Conservation (phyloP, 2,113 vertebrate genomes). For the Sorex araneus region DNA sequence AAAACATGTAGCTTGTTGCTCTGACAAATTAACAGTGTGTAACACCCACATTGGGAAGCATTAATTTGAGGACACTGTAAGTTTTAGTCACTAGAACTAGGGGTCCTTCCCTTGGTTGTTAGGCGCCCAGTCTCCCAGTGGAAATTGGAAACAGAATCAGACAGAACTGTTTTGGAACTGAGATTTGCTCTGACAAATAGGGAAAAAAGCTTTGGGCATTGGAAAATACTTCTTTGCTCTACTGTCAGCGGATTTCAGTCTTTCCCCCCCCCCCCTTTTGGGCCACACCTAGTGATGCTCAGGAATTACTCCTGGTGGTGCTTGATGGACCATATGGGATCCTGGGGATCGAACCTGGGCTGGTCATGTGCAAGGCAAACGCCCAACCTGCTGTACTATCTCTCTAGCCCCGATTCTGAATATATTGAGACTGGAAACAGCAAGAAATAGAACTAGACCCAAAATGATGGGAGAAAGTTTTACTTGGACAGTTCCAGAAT, state of each 20-base stretch:
- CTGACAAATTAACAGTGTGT: neutral
- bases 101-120: neutral
- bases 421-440: neutral
- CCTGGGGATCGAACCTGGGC: too few relatives aligned
- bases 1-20: neutral
- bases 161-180: neutral
- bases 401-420: too few relatives aligned
- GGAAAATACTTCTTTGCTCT: neutral
- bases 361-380: too few relatives aligned
- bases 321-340: too few relatives aligned
- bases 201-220: neutral
- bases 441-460: neutral
- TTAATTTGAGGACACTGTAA: neutral
- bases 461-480: neutral
- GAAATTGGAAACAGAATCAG: neutral
- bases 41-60: neutral
- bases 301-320: too few relatives aligned
- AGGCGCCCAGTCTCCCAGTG: too few relatives aligned
- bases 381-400: too few relatives aligned
- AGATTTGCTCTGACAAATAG: constrained; percentile 5
- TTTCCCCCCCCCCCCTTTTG: too few relatives aligned
- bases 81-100: constrained; percentile 4
- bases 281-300: too few relatives aligned
- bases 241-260: neutral
- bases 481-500: neutral